Evolutionary conservation across 2,113 vertebrate genomes (phyloP).

Genomic region (Percina caprodes): DNA sequence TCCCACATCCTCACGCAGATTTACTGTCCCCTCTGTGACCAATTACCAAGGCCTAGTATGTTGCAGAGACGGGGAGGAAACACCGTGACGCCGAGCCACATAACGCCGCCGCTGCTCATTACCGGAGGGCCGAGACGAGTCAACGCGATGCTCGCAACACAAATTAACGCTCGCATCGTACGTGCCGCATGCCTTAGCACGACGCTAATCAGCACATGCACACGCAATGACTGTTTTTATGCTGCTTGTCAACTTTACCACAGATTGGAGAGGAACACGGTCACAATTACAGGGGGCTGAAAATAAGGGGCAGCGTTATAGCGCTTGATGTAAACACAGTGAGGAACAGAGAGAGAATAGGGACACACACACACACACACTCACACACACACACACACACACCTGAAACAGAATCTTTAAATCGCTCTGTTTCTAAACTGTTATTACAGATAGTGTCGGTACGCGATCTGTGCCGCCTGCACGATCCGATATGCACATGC

Average conservation of each 20-base stretch:
- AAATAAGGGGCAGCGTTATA: conserved; percentile 15
- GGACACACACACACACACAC: not conserved
- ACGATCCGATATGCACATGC: too few species aligned
- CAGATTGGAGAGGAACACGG: conserved; percentile 26
- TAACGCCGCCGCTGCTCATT: conserved; percentile 75
- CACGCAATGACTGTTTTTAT: conserved; percentile 49
- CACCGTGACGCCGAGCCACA: conserved; percentile 63
- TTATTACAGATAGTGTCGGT: not conserved
- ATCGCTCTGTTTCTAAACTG: not conserved
- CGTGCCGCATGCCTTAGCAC: conserved; percentile 59
- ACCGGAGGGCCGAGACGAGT: conserved; percentile 68
- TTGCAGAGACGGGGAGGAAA: conserved; percentile 70
- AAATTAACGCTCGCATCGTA: conserved; percentile 67
- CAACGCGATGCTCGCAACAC: conserved; percentile 64
- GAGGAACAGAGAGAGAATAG: not conserved
- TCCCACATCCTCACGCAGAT: conserved; percentile 78
- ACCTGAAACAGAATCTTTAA: not conserved
- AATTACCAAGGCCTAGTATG: conserved; percentile 80
- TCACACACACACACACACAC: not conserved
- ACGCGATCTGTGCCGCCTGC: too few species aligned
- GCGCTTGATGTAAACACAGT: not conserved
- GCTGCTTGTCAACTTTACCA: conserved; percentile 45
- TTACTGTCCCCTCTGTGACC: conserved; percentile 83
- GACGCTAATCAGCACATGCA: conserved; percentile 61
- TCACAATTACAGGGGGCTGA: conserved; percentile 3